phyloP scores from a whole-genome alignment of 1,140 invertebrate genomes.

The Platorchestia sp. region DNA sequence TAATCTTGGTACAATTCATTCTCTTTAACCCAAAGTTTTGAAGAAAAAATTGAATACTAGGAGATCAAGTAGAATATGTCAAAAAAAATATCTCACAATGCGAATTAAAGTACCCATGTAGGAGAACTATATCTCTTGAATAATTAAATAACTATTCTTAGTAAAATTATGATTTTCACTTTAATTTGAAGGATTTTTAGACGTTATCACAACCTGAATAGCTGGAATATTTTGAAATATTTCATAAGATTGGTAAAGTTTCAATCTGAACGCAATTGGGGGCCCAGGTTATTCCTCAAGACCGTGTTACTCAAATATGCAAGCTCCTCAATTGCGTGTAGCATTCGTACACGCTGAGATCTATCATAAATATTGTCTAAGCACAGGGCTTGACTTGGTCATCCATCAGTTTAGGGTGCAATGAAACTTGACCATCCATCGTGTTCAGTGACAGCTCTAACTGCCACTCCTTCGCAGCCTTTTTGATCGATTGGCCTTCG shows the following conservation, averaged over 20 bases:
- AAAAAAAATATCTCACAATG: too few species aligned
- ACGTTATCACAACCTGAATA: neutral
- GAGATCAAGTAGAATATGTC: too few species aligned
- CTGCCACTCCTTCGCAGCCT: conserved; percentile 38
- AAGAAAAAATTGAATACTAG: too few species aligned
- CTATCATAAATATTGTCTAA: conserved; percentile 41
- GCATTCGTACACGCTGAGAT: conserved; percentile 20
- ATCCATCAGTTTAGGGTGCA: conserved; percentile 48
- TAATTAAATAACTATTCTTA: neutral
- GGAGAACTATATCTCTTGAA: neutral
- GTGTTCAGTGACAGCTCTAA: conserved; percentile 53
- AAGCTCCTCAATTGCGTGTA: neutral
- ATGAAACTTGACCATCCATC: conserved; percentile 47
- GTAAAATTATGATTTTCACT: neutral
- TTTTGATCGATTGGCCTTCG: conserved; percentile 32
- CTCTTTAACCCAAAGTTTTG: too few species aligned
- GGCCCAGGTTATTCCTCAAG: neutral
- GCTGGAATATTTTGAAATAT: neutral
- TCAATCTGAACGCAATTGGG: neutral
- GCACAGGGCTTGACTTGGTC: conserved; percentile 16
- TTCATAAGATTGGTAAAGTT: neutral
- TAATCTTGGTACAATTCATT: too few species aligned
- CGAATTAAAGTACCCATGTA: neutral
- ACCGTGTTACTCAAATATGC: neutral
- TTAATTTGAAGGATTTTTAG: neutral